Conservation (phyloP, 1,140 invertebrate genomes). For the Bombus difficillimus region DNA sequence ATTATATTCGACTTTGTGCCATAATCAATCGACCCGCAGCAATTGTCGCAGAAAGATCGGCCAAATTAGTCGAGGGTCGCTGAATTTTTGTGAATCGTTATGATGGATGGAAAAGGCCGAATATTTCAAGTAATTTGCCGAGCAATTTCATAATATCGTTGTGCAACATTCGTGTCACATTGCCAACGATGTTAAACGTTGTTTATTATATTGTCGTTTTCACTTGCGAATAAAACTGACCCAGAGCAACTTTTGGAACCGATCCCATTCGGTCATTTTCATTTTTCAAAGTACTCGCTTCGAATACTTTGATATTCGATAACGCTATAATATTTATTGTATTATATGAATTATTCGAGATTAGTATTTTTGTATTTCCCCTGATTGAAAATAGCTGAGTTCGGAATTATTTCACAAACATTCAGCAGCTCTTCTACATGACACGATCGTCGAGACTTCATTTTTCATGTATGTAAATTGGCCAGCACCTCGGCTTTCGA, state of each 20-base stretch:
- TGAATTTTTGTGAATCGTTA: conserved; percentile 18
- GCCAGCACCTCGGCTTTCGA: conserved; percentile 42
- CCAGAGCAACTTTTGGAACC: neutral
- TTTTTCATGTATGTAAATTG: conserved; percentile 11
- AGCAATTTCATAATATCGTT: conserved; percentile 16
- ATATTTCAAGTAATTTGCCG: neutral
- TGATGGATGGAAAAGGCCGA: no score
- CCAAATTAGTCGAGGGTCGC: neutral
- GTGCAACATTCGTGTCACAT: neutral
- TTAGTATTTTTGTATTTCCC: no score
- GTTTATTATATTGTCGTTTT: conserved; percentile 27
- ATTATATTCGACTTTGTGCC: conserved; percentile 50
- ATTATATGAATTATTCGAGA: no score
- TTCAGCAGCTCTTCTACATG: neutral
- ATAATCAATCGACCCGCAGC: conserved; percentile 60
- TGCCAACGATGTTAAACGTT: conserved; percentile 24
- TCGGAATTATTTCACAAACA: neutral
- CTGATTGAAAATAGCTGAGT: no score
- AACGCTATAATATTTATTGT: no score
- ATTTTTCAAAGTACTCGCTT: neutral
- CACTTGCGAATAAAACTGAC: neutral
- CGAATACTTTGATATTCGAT: neutral
- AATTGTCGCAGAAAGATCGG: conserved; percentile 44
- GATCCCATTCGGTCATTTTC: conserved; percentile 1
- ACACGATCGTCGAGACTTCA: conserved; percentile 19